A percentile compares a stretch with the other conserved stretches of the same genome.
These are phyloP conservation scores for Gobio gobio DNA, from an alignment of 2,113 vertebrate species.

Conservation along the genomic window DNA sequence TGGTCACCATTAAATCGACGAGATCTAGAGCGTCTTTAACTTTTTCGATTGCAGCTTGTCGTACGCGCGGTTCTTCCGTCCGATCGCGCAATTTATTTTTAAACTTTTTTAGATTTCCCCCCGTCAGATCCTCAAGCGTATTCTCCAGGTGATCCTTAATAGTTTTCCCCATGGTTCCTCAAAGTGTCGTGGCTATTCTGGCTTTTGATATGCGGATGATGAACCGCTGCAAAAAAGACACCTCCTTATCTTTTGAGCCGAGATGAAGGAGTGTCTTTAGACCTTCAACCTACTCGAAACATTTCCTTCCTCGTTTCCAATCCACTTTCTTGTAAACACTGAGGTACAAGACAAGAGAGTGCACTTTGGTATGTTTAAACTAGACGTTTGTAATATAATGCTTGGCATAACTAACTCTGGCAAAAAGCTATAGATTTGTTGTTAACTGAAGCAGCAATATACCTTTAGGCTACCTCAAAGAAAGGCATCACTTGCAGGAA, in stretches of 20 bases:
- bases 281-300: too few relatives aligned
- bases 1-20: conserved; percentile 39
- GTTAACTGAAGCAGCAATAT: too few relatives aligned
- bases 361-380: neutral
- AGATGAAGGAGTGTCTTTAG: neutral
- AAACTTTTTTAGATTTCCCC: accelerated
- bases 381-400: neutral
- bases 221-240: neutral
- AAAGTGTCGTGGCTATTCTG: neutral
- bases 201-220: too few relatives aligned
- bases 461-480: neutral
- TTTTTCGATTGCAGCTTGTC: neutral
- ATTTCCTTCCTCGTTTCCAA: neutral
- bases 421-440: too few relatives aligned
- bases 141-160: accelerated
- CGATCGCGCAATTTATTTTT: conserved; percentile 40
- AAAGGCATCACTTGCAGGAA: neutral
- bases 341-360: neutral
- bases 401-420: too few relatives aligned
- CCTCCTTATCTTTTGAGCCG: neutral
- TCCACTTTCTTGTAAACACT: neutral
- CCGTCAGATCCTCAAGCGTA: neutral
- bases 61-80: conserved; percentile 14
- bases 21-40: accelerated
- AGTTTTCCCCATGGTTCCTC: conserved; percentile 49